Evolutionary conservation across 2,888 invertebrate species (phyloP), one percentile per base, ranked within the genome.

Genomic region (Tachina fera): DNA sequence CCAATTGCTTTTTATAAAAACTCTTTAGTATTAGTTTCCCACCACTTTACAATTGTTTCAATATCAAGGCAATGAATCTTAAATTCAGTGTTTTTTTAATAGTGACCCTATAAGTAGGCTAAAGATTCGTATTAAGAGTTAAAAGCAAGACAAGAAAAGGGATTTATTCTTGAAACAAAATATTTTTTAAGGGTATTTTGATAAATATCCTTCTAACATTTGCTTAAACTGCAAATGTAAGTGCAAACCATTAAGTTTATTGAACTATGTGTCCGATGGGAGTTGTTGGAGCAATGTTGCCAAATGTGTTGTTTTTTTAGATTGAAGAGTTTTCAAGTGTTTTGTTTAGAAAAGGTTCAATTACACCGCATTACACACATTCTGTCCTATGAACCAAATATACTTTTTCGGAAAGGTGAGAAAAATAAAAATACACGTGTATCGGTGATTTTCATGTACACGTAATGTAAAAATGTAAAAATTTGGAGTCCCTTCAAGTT

Each of bases 51-150:
- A n/a, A 58, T 65, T 72, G 65, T 72, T 83, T 61, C 49, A 74
- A 75, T 75, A 70, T 70, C 79, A 77, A 78, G 60, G 76, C 39
- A 67, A 49, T 22, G 51, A 61, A 60, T 53, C 68, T 53, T 60
- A 51, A 67, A 56, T 47, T 53, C 31, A 68, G 60, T 68, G 10
- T 6, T 41, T 41, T 39, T 45, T 9, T 16, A 10, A n/a, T 70
- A 13, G 9, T 70, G 19, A 22, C 22, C 53, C 61, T 60, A 39
- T 76, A 60, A 13, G 76, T 71, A 76, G 79, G 65, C 75, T 68
- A 56, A 16, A 13, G 14, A 3, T 63, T 19, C 31, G 60, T n/a
- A 22, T 13, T 39, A 11, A 31, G 9, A 9, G 4, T 16, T 53
- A 10, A 53, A 16, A 53, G 49, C 1, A 8, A n/a, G 49, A 22